Conservation (phyloP, 2,888 invertebrate species). For the Embidobia sp. region DNA sequence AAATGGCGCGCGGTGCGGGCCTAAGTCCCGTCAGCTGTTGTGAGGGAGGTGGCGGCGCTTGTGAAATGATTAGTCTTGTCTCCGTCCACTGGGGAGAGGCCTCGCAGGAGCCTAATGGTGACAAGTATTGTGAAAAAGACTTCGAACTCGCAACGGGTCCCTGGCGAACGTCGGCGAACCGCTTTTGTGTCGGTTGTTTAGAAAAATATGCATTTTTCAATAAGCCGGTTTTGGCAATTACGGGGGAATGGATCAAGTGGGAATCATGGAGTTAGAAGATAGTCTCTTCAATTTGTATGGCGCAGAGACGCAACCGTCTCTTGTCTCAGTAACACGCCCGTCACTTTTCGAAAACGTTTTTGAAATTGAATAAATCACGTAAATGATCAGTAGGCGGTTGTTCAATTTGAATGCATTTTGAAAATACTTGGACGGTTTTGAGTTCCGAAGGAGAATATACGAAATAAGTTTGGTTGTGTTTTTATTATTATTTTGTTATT, state of each 20-base stretch:
- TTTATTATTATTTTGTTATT: no score
- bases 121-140: constrained; percentile 46
- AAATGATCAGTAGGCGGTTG: no score
- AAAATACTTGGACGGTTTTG: no score
- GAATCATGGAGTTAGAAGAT: constrained; percentile 19
- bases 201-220: constrained; percentile 41
- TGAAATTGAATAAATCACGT: background rate
- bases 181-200: constrained; percentile 32
- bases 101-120: constrained; percentile 43
- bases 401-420: no score
- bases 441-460: no score
- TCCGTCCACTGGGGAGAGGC: constrained; percentile 15
- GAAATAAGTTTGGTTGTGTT: no score
- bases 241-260: constrained; percentile 17
- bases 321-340: background rate
- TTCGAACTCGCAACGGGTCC: background rate
- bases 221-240: constrained; percentile 39
- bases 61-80: constrained; percentile 45
- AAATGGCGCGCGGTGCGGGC: no score
- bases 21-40: constrained; percentile 8
- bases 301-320: background rate
- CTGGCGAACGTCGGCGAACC: constrained; percentile 21
- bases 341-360: background rate
- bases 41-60: constrained; percentile 30
- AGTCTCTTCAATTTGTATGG: constrained; percentile 32